A percentile compares a stretch with the other conserved stretches of the same genome.
phyloP scores from a whole-genome alignment of 1,140 invertebrate species.

The Bombus pascuorum region DNA sequence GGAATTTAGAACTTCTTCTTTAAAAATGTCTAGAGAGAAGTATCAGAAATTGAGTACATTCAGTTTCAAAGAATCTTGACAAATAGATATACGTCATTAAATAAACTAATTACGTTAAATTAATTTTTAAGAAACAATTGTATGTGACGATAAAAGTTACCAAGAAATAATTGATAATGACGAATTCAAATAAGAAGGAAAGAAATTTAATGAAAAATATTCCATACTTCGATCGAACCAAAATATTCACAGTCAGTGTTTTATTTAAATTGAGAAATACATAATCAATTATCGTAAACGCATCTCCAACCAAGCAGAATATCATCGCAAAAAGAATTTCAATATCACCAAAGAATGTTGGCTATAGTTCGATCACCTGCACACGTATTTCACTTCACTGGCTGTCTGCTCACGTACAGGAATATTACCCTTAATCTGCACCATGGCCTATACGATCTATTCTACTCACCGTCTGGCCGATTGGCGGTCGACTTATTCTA shows the following conservation, averaged over 20 bases:
- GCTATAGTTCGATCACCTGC: not conserved
- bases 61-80: no score
- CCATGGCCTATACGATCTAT: not conserved
- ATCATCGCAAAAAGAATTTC: conserved; percentile 27
- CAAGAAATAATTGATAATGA: no score
- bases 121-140: no score
- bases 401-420: conserved; percentile 20
- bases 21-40: no score
- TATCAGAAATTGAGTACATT: no score
- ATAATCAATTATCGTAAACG: not conserved
- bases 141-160: no score
- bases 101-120: no score
- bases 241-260: not conserved
- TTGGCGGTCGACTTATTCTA: not conserved
- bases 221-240: not conserved
- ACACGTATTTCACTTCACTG: not conserved
- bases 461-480: not conserved
- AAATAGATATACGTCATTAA: no score
- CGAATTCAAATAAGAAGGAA: not conserved
- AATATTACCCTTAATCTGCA: conserved; percentile 2
- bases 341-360: conserved; percentile 28
- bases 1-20: no score
- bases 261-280: not conserved
- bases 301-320: not conserved
- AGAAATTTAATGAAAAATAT: not conserved